Conservation (phyloP, 2,888 invertebrate genomes). For the Epiblema foenella region DNA sequence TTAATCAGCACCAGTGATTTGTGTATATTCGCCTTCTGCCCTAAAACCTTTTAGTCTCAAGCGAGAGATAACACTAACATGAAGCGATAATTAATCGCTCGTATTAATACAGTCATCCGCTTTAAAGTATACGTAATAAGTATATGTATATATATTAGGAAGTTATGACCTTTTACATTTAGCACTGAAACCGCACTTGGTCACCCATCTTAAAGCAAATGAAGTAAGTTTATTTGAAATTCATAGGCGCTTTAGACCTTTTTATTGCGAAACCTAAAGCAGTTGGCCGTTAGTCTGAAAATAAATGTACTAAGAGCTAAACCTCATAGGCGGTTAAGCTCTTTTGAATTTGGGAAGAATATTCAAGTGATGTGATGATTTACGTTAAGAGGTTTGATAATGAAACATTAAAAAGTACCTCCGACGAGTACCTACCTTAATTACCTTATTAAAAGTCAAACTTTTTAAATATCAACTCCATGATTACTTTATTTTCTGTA, state of each 20-base stretch:
- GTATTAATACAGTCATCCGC: conserved; percentile 59
- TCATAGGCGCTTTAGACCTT: not conserved
- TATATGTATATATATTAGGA: not conserved
- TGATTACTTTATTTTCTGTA: too few relatives aligned
- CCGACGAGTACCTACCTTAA: too few relatives aligned
- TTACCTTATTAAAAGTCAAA: too few relatives aligned
- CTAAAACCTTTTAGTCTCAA: conserved; percentile 80
- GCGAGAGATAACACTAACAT: conserved; percentile 68
- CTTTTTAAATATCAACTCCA: too few relatives aligned
- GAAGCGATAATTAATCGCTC: conserved; percentile 77
- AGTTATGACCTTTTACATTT: not conserved
- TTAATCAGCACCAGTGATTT: conserved; percentile 37
- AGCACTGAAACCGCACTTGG: not conserved
- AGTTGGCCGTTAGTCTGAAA: not conserved
- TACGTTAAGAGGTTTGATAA: conserved; percentile 35
- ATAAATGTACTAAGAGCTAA: not conserved
- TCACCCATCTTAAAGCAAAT: not conserved
- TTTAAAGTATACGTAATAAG: not conserved
- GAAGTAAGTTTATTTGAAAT: not conserved
- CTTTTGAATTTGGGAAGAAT: not conserved
- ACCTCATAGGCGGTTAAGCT: not conserved
- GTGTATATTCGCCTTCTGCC: conserved; percentile 47
- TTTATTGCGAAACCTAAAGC: not conserved
- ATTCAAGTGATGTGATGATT: conserved; percentile 13
- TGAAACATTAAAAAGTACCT: conserved; percentile 17